These are phyloP conservation scores for Helogale parvula DNA, from an alignment of 2,113 vertebrate species.

Conservation along the genomic window DNA sequence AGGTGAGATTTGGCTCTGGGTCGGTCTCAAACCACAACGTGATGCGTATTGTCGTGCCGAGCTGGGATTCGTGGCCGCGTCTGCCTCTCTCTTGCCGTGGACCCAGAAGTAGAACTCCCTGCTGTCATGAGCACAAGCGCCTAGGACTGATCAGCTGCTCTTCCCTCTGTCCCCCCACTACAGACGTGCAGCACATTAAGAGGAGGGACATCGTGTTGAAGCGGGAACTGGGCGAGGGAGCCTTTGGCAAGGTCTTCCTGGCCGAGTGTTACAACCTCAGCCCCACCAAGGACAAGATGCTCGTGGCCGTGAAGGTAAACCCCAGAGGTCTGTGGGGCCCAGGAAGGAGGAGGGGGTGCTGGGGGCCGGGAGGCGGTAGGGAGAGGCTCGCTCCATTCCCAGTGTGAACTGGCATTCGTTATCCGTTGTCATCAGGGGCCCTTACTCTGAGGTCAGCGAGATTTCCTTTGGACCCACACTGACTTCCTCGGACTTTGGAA, in stretches of 20 bases:
- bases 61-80: not conserved
- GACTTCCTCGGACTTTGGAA: not conserved
- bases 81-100: accelerated
- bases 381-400: not conserved
- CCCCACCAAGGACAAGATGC: constrained; percentile 98
- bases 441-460: constrained; percentile 5
- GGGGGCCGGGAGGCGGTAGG: not conserved
- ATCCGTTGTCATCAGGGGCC: constrained; percentile 38
- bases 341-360: not conserved
- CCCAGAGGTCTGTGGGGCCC: not conserved
- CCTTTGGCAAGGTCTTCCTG: constrained; percentile 99
- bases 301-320: constrained; percentile 97
- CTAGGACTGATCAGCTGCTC: constrained; percentile 50
- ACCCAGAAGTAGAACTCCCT: not conserved
- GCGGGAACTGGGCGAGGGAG: constrained; percentile 97
- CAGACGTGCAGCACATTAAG: constrained; percentile 98
- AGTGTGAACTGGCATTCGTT: constrained; percentile 55
- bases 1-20: not conserved
- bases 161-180: constrained; percentile 61
- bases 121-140: accelerated
- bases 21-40: accelerated
- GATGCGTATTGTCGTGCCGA: not conserved
- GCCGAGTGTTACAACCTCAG: constrained; percentile 99
- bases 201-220: constrained; percentile 98
- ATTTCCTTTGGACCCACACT: not conserved